Conservation (phyloP, 2,888 invertebrate species). For the Drosophila paranaensis region DNA sequence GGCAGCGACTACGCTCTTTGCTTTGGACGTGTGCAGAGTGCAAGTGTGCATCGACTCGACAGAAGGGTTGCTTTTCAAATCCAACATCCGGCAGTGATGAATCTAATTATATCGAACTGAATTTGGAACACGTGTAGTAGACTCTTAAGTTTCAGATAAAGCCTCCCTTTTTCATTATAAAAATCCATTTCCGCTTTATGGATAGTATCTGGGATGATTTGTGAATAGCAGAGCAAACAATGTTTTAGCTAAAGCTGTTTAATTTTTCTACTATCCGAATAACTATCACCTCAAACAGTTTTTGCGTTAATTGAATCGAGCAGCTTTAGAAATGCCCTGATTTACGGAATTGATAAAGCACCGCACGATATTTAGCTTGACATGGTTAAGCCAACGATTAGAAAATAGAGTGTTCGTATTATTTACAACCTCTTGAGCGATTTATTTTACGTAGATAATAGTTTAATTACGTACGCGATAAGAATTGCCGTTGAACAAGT, state of each 20-base stretch:
- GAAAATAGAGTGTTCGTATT: constrained; percentile 15
- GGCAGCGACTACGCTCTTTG: constrained; percentile 22
- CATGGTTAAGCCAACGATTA: constrained; percentile 18
- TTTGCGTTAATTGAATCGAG: neutral
- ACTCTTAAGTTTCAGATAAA: constrained; percentile 1
- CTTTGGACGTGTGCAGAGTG: constrained; percentile 52
- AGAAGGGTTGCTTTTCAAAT: constrained; percentile 31
- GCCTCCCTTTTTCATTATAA: neutral
- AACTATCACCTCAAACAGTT: neutral
- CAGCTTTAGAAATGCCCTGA: constrained; percentile 1
- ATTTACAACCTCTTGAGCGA: constrained; percentile 34
- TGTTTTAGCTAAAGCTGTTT: neutral
- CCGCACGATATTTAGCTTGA: constrained; percentile 23
- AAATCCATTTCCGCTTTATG: constrained; percentile 28
- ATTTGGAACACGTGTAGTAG: constrained; percentile 66
- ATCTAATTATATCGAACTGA: constrained; percentile 60
- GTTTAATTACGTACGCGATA: constrained; percentile 51
- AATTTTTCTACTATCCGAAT: neutral
- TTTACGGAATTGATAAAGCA: constrained; percentile 44
- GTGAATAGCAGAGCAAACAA: neutral
- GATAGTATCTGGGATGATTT: neutral
- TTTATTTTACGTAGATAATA: constrained; percentile 39
- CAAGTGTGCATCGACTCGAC: constrained; percentile 55
- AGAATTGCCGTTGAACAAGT: constrained; percentile 31
- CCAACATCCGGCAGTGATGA: constrained; percentile 63